A percentile compares a stretch with the other conserved stretches of the same genome.
Evolutionary conservation across 2,888 invertebrate genomes (phyloP).

Genomic region (Melanostoma scalare): DNA sequence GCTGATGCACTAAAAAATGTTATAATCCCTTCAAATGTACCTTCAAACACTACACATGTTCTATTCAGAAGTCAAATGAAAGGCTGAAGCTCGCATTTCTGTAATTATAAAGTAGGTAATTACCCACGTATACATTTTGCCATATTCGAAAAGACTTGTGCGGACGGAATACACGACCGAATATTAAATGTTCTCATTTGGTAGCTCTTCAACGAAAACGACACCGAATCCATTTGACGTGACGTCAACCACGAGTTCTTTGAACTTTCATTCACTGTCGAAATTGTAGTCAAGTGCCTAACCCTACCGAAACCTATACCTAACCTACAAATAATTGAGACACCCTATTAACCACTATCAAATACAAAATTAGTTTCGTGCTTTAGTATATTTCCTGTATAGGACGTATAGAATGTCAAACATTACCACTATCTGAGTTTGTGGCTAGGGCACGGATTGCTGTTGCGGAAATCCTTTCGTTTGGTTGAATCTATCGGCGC

Average conservation of each 20-base stretch:
- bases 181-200: conserved; percentile 48
- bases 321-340: conserved; percentile 38
- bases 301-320: conserved; percentile 13
- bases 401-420: conserved; percentile 31
- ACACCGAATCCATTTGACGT: background rate
- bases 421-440: conserved; percentile 30
- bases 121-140: conserved; percentile 53
- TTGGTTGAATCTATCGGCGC: conserved; percentile 50
- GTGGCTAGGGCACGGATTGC: conserved; percentile 28
- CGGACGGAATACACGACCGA: conserved; percentile 28
- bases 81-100: conserved; percentile 39
- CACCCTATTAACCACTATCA: conserved; percentile 58
- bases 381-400: conserved; percentile 10
- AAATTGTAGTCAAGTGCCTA: conserved; percentile 17
- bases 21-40: no score
- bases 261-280: conserved; percentile 42
- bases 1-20: no score
- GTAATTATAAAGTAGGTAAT: conserved; percentile 72
- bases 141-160: conserved; percentile 13
- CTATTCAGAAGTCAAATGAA: conserved; percentile 37
- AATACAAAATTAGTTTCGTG: conserved; percentile 65
- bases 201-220: conserved; percentile 9
- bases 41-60: background rate
- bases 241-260: conserved; percentile 31
- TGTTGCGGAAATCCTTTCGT: conserved; percentile 52